phyloP scores from a whole-genome alignment of 2,888 invertebrate species.

The Drosophila diplacantha region DNA sequence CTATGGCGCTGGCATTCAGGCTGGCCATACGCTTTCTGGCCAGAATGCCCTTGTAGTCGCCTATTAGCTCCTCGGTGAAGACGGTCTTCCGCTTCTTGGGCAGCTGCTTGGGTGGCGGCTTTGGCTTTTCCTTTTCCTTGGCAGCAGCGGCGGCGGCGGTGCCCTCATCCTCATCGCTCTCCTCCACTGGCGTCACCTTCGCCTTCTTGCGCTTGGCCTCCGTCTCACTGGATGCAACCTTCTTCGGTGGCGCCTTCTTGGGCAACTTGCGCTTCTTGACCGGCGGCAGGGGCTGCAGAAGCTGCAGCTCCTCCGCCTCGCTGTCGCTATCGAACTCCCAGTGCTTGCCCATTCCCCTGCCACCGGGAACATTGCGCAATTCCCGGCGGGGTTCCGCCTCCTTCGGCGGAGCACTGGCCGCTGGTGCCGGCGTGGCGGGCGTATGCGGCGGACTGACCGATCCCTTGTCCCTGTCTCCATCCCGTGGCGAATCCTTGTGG shows the following conservation, averaged over 20 bases:
- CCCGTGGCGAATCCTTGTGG: constrained; percentile 52
- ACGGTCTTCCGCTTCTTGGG: constrained; percentile 77
- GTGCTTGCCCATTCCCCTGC: constrained; percentile 88
- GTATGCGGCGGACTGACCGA: constrained; percentile 18
- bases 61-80: constrained; percentile 79
- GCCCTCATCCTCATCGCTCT: constrained; percentile 51
- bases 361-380: constrained; percentile 86
- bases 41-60: constrained; percentile 89
- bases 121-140: constrained; percentile 46
- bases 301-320: constrained; percentile 72
- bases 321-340: constrained; percentile 85
- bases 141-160: neutral
- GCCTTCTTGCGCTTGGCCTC: constrained; percentile 29
- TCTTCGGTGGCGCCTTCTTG: constrained; percentile 42
- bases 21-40: constrained; percentile 95
- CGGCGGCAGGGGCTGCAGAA: constrained; percentile 65
- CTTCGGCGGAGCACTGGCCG: constrained; percentile 21
- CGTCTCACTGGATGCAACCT: constrained; percentile 54
- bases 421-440: neutral
- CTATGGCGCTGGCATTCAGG: constrained; percentile 91
- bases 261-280: constrained; percentile 65
- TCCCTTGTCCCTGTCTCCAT: constrained; percentile 37
- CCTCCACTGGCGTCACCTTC: constrained; percentile 33
- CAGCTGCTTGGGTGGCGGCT: constrained; percentile 70
- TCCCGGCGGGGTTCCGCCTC: constrained; percentile 79